These are phyloP conservation scores for Odocoileus hemionus DNA, from an alignment of 2,113 vertebrate species.

Conservation along the genomic window DNA sequence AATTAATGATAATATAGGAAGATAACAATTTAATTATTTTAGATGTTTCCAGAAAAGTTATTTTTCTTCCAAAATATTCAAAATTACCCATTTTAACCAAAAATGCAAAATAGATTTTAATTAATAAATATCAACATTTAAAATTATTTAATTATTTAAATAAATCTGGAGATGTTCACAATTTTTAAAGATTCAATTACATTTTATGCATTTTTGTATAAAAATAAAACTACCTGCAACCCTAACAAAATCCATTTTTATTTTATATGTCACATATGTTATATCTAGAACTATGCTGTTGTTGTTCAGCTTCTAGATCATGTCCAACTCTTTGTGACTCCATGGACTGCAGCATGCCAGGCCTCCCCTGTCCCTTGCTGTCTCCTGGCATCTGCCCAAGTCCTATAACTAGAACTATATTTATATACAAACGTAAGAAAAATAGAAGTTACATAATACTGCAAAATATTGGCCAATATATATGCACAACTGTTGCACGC, in stretches of 20 bases:
- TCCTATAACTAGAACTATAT: neutral
- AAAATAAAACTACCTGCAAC: neutral
- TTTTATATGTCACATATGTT: neutral
- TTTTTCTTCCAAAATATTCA: constrained; percentile 14
- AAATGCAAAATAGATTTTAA: neutral
- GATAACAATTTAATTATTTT: neutral
- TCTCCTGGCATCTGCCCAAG: neutral
- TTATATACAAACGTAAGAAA: neutral
- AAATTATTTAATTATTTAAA: neutral
- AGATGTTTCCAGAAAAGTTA: neutral
- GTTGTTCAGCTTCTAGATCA: neutral
- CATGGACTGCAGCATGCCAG: neutral
- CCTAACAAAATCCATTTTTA: neutral
- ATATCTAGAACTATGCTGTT: neutral
- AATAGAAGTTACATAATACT: neutral
- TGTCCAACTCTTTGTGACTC: neutral
- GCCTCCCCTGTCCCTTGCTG: neutral
- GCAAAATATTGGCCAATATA: neutral
- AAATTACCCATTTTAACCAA: neutral
- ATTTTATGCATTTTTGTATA: neutral
- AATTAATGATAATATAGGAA: neutral
- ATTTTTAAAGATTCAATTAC: neutral
- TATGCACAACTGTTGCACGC: neutral
- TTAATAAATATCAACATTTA: constrained; percentile 1
- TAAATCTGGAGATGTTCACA: neutral